phyloP scores from a whole-genome alignment of 2,888 invertebrate genomes.

The Lasioglossum pauxillum region DNA sequence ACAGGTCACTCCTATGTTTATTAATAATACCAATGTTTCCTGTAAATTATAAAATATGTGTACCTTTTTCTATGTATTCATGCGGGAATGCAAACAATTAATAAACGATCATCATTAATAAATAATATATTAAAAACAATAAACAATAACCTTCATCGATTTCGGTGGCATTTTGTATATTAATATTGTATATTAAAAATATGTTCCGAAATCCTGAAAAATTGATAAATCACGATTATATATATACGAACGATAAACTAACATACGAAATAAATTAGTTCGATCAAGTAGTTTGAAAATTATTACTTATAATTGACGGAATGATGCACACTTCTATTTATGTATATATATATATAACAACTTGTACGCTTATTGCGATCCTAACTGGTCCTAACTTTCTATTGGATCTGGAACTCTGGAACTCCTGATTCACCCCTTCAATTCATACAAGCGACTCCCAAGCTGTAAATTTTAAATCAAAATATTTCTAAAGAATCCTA shows the following conservation, averaged over 20 bases:
- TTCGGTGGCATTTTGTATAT: slow-evolving; percentile 26
- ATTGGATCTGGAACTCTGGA: neutral
- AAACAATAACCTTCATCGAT: slow-evolving; percentile 37
- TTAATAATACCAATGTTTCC: slow-evolving; percentile 67
- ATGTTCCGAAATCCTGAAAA: neutral
- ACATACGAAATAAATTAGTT: neutral
- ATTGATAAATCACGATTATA: neutral
- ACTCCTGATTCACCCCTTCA: neutral
- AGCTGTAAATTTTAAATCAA: neutral
- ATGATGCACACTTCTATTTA: neutral
- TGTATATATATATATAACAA: too few relatives aligned
- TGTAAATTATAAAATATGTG: slow-evolving; percentile 35
- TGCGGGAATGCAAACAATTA: neutral
- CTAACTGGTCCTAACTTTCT: neutral
- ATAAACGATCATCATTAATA: neutral
- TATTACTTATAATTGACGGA: neutral
- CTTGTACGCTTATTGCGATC: too few relatives aligned
- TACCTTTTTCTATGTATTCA: neutral
- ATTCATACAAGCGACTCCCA: neutral
- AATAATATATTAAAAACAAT: neutral
- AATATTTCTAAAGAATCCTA: neutral
- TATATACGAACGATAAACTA: neutral
- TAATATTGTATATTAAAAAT: neutral
- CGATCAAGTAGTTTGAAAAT: neutral
- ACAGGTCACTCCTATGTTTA: slow-evolving; percentile 66